phyloP scores from a whole-genome alignment of 1,140 invertebrate species.

The Heterodera carotae region DNA sequence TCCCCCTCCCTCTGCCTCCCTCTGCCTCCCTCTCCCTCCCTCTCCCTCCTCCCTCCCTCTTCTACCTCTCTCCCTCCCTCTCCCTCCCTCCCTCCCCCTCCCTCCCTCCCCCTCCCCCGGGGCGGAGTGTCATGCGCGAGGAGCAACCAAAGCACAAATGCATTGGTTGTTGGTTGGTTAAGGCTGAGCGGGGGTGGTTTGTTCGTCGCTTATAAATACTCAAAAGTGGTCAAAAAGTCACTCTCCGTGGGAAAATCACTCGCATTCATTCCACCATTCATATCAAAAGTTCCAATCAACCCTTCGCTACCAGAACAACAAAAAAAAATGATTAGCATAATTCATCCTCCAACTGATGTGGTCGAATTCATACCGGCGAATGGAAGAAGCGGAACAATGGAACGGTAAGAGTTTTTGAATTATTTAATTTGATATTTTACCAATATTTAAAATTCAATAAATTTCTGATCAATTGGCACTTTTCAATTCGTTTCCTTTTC shows the following conservation, averaged over 20 bases:
- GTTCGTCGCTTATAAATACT: background rate
- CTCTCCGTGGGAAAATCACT: background rate
- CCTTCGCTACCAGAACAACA: background rate
- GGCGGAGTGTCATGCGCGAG: background rate
- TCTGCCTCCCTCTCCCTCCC: background rate
- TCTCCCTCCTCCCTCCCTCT: background rate
- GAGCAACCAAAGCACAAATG: background rate
- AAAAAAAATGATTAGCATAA: conserved; percentile 14
- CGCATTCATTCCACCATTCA: conserved; percentile 11
- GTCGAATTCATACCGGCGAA: background rate
- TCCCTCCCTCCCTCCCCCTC: background rate
- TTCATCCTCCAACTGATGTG: conserved; percentile 7
- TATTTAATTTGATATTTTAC: background rate
- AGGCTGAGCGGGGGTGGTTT: background rate
- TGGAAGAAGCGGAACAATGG: background rate
- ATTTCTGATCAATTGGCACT: background rate
- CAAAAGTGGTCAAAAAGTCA: background rate
- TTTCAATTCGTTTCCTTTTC: background rate
- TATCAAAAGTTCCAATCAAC: background rate
- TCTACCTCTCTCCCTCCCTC: no score
- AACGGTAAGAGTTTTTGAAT: background rate
- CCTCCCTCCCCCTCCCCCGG: background rate
- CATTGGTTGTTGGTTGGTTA: background rate
- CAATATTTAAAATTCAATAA: background rate
- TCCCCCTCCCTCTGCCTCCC: no score